phyloP scores from a whole-genome alignment of 2,888 invertebrate species.

The Cataglyphis cursor region DNA sequence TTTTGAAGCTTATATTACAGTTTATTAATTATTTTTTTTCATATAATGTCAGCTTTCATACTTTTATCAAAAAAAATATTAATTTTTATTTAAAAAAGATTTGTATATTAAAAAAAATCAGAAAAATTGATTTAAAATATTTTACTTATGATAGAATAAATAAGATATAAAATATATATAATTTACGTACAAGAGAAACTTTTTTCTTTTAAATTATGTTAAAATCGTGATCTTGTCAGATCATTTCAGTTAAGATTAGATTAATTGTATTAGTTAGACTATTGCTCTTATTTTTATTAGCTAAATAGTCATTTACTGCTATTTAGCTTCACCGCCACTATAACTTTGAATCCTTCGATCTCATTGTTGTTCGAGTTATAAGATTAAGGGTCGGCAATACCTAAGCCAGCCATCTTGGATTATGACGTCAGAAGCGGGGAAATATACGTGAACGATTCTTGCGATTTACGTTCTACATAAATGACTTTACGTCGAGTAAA shows the following conservation, averaged over 20 bases:
- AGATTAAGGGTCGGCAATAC: slow-evolving; percentile 50
- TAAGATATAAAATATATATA: neutral
- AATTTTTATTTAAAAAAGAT: neutral
- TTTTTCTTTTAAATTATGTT: slow-evolving; percentile 22
- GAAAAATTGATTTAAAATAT: neutral
- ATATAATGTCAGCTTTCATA: neutral
- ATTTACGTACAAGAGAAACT: neutral
- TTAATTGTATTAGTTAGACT: neutral
- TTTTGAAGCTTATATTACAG: slow-evolving; percentile 3
- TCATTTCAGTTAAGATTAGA: slow-evolving; percentile 30
- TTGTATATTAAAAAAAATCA: neutral
- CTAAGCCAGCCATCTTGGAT: slow-evolving; percentile 48
- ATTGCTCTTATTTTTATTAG: slow-evolving; percentile 31
- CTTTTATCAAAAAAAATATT: neutral
- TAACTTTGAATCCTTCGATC: slow-evolving; percentile 51
- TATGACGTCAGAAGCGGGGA: slow-evolving; percentile 54
- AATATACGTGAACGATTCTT: slow-evolving; percentile 52
- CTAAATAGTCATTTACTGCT: slow-evolving; percentile 44
- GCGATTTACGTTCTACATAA: slow-evolving; percentile 53
- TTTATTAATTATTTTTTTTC: neutral
- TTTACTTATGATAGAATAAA: neutral
- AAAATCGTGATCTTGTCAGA: slow-evolving; percentile 7
- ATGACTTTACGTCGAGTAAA: slow-evolving; percentile 36
- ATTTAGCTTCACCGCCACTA: slow-evolving; percentile 36
- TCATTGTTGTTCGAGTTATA: slow-evolving; percentile 47